Percentiles rank a stretch among this genome's conserved stretches.
Evolutionary conservation across 2,797 vertebrate genomes (phyloP).

Genomic region (Hydrolagus colliei): DNA sequence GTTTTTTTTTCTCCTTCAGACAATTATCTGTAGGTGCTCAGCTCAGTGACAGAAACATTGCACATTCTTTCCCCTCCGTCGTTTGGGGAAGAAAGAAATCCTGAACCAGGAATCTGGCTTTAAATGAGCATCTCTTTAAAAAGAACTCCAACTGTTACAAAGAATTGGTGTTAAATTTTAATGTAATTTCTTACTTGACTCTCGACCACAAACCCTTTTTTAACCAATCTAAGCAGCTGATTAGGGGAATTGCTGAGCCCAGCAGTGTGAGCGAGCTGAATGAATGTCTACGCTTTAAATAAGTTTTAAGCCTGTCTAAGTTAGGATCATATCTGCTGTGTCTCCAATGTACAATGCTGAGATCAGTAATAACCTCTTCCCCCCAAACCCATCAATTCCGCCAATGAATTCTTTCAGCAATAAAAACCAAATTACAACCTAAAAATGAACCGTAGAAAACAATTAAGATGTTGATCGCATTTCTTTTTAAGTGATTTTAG

Average conservation of each 20-base stretch:
- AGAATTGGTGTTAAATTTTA: conserved; percentile 11
- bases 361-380: not conserved
- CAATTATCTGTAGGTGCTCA: too few relatives aligned
- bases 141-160: not conserved
- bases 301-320: not conserved
- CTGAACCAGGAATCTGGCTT: not conserved
- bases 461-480: not conserved
- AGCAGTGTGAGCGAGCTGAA: not conserved
- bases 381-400: not conserved
- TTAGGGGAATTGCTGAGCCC: not conserved
- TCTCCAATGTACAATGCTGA: not conserved
- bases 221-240: not conserved
- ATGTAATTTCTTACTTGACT: not conserved
- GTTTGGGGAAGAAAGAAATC: not conserved
- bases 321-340: not conserved
- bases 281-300: not conserved
- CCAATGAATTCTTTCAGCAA: not conserved
- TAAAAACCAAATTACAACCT: not conserved
- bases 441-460: not conserved
- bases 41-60: not conserved
- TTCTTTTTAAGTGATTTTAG: not conserved
- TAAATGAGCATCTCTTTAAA: not conserved
- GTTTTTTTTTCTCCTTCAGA: not conserved
- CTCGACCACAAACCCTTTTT: not conserved
- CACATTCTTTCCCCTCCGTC: not conserved